Evolutionary conservation across 2,113 vertebrate genomes (phyloP).

Genomic region (Carassius gibelio): DNA sequence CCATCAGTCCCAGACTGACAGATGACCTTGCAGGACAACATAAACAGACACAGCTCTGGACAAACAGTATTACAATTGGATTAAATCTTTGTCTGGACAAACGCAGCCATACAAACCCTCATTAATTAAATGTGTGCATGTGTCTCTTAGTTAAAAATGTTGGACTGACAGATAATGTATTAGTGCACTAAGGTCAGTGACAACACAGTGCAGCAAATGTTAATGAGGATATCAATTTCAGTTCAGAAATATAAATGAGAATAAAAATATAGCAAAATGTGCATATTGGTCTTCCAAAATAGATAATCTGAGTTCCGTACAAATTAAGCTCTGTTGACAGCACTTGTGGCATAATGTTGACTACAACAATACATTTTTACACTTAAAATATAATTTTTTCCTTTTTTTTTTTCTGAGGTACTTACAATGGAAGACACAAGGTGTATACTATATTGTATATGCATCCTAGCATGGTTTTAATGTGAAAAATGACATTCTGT

Average conservation of each 20-base stretch:
- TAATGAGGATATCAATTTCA: background rate
- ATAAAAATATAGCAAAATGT: background rate
- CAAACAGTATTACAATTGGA: slow-evolving; percentile 30
- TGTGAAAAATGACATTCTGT: background rate
- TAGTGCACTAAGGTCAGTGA: slow-evolving; percentile 1
- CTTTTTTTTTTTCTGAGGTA: background rate
- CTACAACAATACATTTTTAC: no score
- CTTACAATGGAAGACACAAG: background rate
- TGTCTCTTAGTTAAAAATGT: background rate
- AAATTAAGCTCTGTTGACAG: background rate
- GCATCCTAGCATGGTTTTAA: background rate
- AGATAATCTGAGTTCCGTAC: background rate
- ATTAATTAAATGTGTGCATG: background rate
- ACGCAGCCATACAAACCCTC: slow-evolving; percentile 2
- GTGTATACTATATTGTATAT: background rate
- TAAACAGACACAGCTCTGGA: slow-evolving; percentile 28
- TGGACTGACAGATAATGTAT: background rate
- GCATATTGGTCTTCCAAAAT: background rate
- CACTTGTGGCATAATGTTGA: background rate
- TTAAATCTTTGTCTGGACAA: slow-evolving; percentile 39
- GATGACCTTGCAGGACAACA: slow-evolving; percentile 50
- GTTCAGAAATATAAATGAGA: background rate
- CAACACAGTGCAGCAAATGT: background rate
- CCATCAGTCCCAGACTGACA: slow-evolving; percentile 46
- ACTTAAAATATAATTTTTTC: no score